These are phyloP conservation scores for Ciconia nigra DNA, from an alignment of 2,797 vertebrate genomes.

Conservation along the genomic window DNA sequence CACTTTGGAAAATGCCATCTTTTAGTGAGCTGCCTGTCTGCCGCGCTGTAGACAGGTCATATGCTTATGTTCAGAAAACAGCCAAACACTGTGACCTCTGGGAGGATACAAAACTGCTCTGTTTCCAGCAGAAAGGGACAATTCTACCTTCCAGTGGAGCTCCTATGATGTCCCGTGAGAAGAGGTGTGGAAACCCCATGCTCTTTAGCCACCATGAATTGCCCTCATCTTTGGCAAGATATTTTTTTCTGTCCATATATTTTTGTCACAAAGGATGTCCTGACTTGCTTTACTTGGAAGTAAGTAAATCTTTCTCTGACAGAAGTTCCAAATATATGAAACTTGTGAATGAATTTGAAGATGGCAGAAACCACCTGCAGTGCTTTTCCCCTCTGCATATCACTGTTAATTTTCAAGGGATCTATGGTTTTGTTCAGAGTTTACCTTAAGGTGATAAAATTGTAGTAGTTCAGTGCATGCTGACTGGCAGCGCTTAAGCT, in stretches of 20 bases:
- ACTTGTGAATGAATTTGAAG: neutral
- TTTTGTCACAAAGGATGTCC: neutral
- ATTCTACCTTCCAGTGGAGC: neutral
- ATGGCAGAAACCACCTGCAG: neutral
- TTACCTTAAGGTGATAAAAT: neutral
- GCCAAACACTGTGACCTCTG: neutral
- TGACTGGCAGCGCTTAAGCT: neutral
- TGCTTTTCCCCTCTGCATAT: neutral
- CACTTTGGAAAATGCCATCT: neutral
- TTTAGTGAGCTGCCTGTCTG: neutral
- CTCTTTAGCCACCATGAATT: neutral
- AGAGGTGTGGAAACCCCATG: neutral
- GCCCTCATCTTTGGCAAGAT: neutral
- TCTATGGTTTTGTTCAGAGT: neutral
- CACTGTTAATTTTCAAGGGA: neutral
- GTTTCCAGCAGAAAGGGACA: neutral
- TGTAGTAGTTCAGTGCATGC: neutral
- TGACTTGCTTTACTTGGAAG: neutral
- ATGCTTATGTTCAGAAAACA: neutral
- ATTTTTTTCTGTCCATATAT: neutral
- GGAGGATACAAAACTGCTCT: neutral
- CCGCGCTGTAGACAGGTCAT: neutral
- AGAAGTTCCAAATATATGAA: neutral
- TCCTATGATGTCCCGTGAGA: neutral
- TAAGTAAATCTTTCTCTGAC: neutral